Evolutionary conservation across 2,113 vertebrate genomes (phyloP), one percentile per base, ranked within the genome.

Genomic region (Mola mola): DNA sequence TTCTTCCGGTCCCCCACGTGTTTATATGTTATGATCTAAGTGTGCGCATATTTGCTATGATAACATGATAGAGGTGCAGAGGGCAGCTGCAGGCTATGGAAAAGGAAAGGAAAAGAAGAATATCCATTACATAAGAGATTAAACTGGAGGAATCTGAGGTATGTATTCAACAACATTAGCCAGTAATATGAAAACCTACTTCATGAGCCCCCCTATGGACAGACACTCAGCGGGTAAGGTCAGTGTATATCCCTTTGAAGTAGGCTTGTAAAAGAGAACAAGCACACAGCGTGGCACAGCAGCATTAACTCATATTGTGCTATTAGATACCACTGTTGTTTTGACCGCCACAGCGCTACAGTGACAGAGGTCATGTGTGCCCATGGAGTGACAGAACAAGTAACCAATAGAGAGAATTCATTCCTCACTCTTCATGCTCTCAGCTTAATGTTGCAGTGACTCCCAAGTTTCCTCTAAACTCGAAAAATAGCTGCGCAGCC

Each of bases 71-170:
- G 81, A 68, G 69, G 66, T 66, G 62, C 64, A 65, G 49, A 19
- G 25, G 47, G 53, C 65, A 71, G 72, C 72, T 71, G 47, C 63
- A 40, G 72, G 55, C 55, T n/a, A 67, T 82, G 78, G 74, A 85
- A 81, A 78, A 70, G 76, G 58, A 73, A 76, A 88, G 78, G 74
- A 85, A 81, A 78, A 70, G 76, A 55, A 73, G 78, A 88, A 75
- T 87, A 83, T 89, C 76, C 62, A 83, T 91, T 90, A 90, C 79
- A 89, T 88, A 90, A 89, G 80, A 88, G 82, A 91, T 90, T 89
- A 88, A 88, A 86, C 71, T 75, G 51, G 59, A 87, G 73, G 88
- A 88, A 90, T 91, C 50, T 78, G 44, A 88, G 82, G 83, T 89
- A 92, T 90, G 86, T 75, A 57, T 77, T 82, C 73, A 80, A 71